Base-by-base conservation (phyloP, 2,888 invertebrate genomes). In the Hirudinaria manillensis region DNA sequence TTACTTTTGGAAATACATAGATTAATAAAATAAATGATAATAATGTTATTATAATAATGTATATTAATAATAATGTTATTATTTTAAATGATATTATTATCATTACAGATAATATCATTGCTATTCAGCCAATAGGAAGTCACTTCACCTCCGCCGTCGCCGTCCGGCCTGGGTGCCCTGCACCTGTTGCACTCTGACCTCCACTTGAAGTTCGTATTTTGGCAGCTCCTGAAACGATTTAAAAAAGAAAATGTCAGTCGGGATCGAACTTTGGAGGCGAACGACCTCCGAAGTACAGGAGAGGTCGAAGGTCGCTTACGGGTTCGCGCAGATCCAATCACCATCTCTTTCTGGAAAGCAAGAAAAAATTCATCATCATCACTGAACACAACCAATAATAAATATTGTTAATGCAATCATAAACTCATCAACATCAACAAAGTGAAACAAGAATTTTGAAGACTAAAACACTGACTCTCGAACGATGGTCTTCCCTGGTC, bases 141-240 rank as follows among this genome's bases (percentile, higher is more conserved):
- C 3, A 45, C 45, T n/a, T 16, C 45, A 45, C 45, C 24, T 27
- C 61, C 61, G 3, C 29, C 61, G n/a, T 61, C 24, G 3, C 3
- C 7, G 55, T 29, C 45, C 0, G 53, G 72, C 34, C 90, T 90
- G 0, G 90, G 88, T 75, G 90, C 89, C 83, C 91, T 90, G 84
- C 93, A 93, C 68, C 94, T 88, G 84, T 96, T 96, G 86, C 96
- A 97, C 80, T 92, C 90, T 82, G 92, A 92, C 76, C 97, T 89
- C 95, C 96, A 97, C 0, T 94, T 91, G 84, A 97, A 97, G 86
- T 96, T 97, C 21, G 93, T 94, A 34, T 73, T 73, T 27, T 65
- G 56, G n/a, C 66, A 73, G 29, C n/a, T 65, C 27, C 61, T 73
- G 32, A 6, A 27, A 36, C 10, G 36, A n/a, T n/a, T 36, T 36